These are phyloP conservation scores for Podarcis cretensis DNA, from an alignment of 2,113 vertebrate genomes.

Conservation along the genomic window DNA sequence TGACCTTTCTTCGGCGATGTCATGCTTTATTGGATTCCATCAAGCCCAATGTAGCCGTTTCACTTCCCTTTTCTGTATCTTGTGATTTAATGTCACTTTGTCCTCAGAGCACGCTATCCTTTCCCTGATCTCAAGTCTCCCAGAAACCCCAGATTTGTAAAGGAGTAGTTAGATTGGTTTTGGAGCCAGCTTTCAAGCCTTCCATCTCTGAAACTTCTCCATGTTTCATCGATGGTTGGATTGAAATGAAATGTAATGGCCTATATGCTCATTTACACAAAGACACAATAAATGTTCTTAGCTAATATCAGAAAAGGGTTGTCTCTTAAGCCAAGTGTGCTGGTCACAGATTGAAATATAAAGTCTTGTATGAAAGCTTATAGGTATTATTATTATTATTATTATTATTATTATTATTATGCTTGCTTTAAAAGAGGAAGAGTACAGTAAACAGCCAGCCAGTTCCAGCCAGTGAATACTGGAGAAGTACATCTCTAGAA, in stretches of 20 bases:
- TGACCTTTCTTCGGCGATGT: not conserved
- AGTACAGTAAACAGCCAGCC: not conserved
- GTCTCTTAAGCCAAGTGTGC: not conserved
- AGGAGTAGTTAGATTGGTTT: not conserved
- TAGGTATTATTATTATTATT: too few relatives aligned
- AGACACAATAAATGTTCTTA: not conserved
- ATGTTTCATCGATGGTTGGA: not conserved
- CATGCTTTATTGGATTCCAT: not conserved
- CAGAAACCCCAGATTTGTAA: not conserved
- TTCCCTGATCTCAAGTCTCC: not conserved
- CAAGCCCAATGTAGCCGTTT: not conserved
- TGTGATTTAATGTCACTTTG: not conserved
- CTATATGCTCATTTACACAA: too few relatives aligned
- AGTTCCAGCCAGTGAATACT: not conserved
- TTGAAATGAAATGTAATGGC: too few relatives aligned
- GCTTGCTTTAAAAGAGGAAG: not conserved
- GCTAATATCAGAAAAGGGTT: not conserved
- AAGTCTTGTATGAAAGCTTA: not conserved
- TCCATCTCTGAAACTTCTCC: not conserved
- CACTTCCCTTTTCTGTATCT: not conserved
- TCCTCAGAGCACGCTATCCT: not conserved
- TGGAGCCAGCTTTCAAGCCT: not conserved
- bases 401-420: not conserved
- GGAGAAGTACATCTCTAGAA: slow-evolving; percentile 31
- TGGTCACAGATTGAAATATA: not conserved